Evolutionary conservation across 2,888 invertebrate species (phyloP).

Genomic region (Chaitophorus viminalis): DNA sequence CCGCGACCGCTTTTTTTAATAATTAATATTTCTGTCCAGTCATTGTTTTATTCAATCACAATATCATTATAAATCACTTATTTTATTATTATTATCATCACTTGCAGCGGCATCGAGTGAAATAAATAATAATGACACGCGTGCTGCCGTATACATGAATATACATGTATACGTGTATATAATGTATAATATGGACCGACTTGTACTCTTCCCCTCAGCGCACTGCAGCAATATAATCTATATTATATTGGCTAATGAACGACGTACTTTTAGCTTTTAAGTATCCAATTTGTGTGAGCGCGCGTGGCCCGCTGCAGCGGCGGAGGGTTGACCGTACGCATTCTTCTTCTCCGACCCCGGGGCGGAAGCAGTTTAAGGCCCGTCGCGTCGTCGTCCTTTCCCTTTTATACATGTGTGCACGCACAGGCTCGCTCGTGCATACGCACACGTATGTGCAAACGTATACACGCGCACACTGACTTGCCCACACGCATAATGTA

Average conservation of each 20-base stretch:
- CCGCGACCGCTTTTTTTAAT: neutral
- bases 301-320: neutral
- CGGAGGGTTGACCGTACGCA: neutral
- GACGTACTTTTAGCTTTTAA: conserved; percentile 25
- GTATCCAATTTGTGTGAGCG: conserved; percentile 29
- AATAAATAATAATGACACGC: neutral
- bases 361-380: conserved; percentile 34
- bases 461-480: too few relatives aligned
- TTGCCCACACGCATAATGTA: neutral
- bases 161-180: too few relatives aligned
- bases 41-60: neutral
- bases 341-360: neutral
- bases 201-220: neutral
- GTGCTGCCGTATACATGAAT: too few relatives aligned
- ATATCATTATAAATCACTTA: conserved; percentile 14
- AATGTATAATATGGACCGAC: too few relatives aligned
- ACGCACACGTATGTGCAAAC: too few relatives aligned
- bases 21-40: neutral
- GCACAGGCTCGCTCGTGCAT: neutral
- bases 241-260: conserved; percentile 56
- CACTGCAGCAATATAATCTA: conserved; percentile 5
- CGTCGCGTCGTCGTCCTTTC: neutral
- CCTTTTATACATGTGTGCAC: neutral
- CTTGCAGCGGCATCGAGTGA: too few relatives aligned
- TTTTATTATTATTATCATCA: neutral